phyloP scores from a whole-genome alignment of 2,113 vertebrate genomes.

The Limanda limanda region DNA sequence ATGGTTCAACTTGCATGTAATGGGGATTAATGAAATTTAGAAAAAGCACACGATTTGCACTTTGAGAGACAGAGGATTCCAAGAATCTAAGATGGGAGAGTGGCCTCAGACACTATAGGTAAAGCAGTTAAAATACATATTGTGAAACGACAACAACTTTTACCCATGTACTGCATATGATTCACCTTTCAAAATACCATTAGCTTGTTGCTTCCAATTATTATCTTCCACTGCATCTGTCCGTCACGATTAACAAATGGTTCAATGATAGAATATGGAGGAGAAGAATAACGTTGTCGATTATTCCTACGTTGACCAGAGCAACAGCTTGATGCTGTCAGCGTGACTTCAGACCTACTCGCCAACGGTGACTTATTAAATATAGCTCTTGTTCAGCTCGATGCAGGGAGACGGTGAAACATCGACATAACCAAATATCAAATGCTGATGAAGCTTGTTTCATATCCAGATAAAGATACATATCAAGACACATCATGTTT shows the following conservation, averaged over 20 bases:
- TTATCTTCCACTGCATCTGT: background rate
- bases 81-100: background rate
- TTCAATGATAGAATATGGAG: background rate
- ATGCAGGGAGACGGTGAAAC: background rate
- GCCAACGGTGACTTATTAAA: too few species aligned
- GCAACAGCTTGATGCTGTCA: too few species aligned
- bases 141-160: background rate
- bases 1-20: background rate
- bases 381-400: background rate
- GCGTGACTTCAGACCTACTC: too few species aligned
- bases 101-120: background rate
- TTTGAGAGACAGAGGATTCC: background rate
- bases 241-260: background rate
- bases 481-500: background rate
- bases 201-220: background rate
- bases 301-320: too few species aligned
- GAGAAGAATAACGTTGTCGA: background rate
- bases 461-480: background rate
- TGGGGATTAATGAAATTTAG: background rate
- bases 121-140: background rate
- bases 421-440: background rate
- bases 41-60: background rate
- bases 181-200: background rate
- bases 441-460: background rate
- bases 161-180: too few species aligned